Conservation (phyloP, 2,113 vertebrate species). For the Colistium nudipinnis region DNA sequence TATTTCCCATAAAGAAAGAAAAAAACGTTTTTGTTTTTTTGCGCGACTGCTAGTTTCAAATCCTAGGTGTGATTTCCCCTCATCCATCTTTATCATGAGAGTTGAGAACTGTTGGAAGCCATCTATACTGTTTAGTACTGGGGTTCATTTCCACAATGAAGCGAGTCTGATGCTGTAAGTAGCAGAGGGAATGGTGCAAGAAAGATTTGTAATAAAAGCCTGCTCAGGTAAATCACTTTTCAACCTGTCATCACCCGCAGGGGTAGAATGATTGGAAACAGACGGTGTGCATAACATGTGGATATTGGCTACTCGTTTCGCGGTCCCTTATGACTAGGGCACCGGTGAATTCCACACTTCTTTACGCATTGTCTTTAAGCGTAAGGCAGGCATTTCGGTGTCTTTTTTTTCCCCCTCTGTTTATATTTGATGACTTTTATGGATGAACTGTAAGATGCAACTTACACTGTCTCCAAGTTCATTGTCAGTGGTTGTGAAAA, state of each 20-base stretch:
- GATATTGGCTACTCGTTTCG: conserved; percentile 69
- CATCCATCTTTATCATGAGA: conserved; percentile 68
- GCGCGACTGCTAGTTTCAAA: conserved; percentile 30
- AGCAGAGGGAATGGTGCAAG: conserved; percentile 62
- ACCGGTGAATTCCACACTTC: conserved; percentile 60
- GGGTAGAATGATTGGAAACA: conserved; percentile 79
- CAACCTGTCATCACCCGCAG: conserved; percentile 76
- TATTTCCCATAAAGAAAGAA: conserved; percentile 14
- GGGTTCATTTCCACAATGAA: conserved; percentile 53
- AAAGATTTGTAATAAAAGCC: conserved; percentile 77
- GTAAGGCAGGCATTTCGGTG: conserved; percentile 35
- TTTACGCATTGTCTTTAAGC: conserved; percentile 62
- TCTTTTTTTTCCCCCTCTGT: not conserved
- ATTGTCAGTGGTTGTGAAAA: not conserved
- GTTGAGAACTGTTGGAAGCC: conserved; percentile 58
- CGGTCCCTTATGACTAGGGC: conserved; percentile 53
- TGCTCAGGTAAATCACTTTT: conserved; percentile 78
- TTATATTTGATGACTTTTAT: conserved; percentile 40
- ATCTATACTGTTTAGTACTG: conserved; percentile 57
- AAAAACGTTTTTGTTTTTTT: conserved; percentile 4
- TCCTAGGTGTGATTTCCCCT: conserved; percentile 50
- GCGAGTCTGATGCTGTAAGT: conserved; percentile 61
- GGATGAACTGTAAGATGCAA: conserved; percentile 11
- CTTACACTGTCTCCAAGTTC: not conserved
- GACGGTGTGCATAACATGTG: conserved; percentile 72